phyloP scores from a whole-genome alignment of 2,888 invertebrate genomes.

The Caenorhabditis macrosperma region DNA sequence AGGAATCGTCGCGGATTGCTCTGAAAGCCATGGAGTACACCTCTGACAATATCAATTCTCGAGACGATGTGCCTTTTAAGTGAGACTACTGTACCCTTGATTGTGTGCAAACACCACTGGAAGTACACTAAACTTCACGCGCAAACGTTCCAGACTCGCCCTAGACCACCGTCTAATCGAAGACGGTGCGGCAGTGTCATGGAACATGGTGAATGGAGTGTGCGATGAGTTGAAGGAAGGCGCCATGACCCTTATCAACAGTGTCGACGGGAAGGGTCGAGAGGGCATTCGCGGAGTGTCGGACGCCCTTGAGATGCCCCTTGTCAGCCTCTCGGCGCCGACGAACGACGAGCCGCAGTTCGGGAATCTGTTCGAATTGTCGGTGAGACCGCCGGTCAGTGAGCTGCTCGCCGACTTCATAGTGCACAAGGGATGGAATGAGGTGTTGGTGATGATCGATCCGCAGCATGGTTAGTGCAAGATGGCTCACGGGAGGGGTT shows the following conservation, averaged over 20 bases:
- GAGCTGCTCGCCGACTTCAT: slow-evolving; percentile 95
- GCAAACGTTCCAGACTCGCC: slow-evolving; percentile 67
- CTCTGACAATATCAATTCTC: slow-evolving; percentile 65
- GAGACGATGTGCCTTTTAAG: slow-evolving; percentile 70
- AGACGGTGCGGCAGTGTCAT: slow-evolving; percentile 65
- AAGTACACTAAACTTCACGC: no score
- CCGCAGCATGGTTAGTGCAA: slow-evolving; percentile 88
- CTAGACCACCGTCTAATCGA: slow-evolving; percentile 68
- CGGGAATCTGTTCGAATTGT: slow-evolving; percentile 75
- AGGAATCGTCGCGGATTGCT: slow-evolving; percentile 64
- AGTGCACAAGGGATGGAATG: slow-evolving; percentile 91
- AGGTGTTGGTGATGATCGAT: slow-evolving; percentile 92
- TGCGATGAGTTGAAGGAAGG: slow-evolving; percentile 78
- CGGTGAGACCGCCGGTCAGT: slow-evolving; percentile 95
- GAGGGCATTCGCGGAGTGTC: slow-evolving; percentile 68
- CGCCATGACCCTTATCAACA: slow-evolving; percentile 77
- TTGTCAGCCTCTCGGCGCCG: slow-evolving; percentile 62
- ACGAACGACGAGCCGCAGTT: slow-evolving; percentile 51
- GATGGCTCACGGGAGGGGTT: no score
- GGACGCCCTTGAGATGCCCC: slow-evolving; percentile 69
- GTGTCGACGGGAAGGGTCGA: slow-evolving; percentile 68
- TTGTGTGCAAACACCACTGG: no score
- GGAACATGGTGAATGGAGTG: slow-evolving; percentile 73
- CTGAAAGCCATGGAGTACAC: slow-evolving; percentile 67
- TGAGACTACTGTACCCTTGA: slow-evolving; percentile 5